Base-by-base conservation (phyloP, 2,888 invertebrate genomes). In the Bugula neritina region DNA sequence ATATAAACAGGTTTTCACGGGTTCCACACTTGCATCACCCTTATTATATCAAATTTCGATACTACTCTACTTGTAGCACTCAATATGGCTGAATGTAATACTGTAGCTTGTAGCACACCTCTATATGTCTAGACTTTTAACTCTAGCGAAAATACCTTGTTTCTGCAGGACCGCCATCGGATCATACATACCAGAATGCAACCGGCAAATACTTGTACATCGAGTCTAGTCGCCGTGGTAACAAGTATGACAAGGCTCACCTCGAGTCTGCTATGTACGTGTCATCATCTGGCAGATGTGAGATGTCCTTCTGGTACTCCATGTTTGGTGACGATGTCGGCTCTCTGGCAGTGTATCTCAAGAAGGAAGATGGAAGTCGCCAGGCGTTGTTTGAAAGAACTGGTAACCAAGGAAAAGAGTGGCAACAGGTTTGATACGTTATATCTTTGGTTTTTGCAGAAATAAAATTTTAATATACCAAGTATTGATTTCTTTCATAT, bases 81-180 rank as follows among this genome's bases (percentile, higher is more conserved):
- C n/a, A n/a, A n/a, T n/a, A n/a, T n/a, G n/a, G n/a, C n/a, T n/a
- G n/a, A n/a, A n/a, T n/a, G n/a, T n/a, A n/a, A n/a, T n/a, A n/a
- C n/a, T n/a, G n/a, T n/a, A n/a, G n/a, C n/a, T n/a, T n/a, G n/a
- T n/a, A n/a, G n/a, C n/a, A n/a, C n/a, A n/a, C n/a, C n/a, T n/a
- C n/a, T n/a, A n/a, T n/a, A n/a, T n/a, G n/a, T n/a, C n/a, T n/a
- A n/a, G n/a, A n/a, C n/a, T n/a, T n/a, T n/a, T n/a, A n/a, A n/a
- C n/a, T n/a, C n/a, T n/a, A n/a, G n/a, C n/a, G n/a, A n/a, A n/a
- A n/a, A n/a, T n/a, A n/a, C n/a, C n/a, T n/a, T n/a, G n/a, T n/a
- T n/a, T n/a, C n/a, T 17, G 78, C 79, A 10, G 80, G 81, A 21
- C 81, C 81, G 0, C 27, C 75, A 1, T 69, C 73, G 69, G 81